phyloP scores from a whole-genome alignment of 2,797 vertebrate genomes.

The Tamandua tetradactyla region DNA sequence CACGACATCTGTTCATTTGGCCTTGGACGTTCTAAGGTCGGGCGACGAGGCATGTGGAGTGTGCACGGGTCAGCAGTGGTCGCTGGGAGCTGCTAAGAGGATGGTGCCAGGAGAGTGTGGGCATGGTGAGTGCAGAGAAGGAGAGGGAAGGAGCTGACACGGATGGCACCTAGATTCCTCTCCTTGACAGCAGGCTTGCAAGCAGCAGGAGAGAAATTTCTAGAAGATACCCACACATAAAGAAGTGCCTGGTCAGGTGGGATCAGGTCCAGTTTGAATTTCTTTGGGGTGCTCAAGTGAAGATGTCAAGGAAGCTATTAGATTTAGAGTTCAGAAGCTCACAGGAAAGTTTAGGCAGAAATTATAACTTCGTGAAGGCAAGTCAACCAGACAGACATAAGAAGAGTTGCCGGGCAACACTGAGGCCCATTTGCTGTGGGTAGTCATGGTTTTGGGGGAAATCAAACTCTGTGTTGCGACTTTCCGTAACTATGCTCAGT shows the following conservation, averaged over 20 bases:
- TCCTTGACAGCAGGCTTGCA: neutral
- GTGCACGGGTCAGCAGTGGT: neutral
- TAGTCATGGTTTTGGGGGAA: neutral
- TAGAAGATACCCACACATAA: neutral
- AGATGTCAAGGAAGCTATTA: neutral
- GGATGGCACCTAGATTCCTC: neutral
- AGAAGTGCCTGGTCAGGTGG: too few species aligned
- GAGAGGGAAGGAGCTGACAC: neutral
- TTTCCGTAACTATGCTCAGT: neutral
- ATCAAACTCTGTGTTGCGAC: neutral
- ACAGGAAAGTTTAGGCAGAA: too few species aligned
- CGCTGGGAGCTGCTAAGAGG: too few species aligned
- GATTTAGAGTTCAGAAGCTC: neutral
- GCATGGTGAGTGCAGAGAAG: neutral
- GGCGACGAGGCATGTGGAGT: too few species aligned
- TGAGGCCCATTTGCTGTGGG: neutral
- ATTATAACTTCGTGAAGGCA: neutral
- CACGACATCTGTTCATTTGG: too few species aligned
- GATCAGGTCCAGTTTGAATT: neutral
- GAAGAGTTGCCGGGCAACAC: accelerated
- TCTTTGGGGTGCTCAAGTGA: neutral
- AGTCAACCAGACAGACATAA: neutral
- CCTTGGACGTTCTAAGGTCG: neutral
- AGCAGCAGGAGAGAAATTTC: neutral
- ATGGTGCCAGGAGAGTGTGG: neutral